Conservation (phyloP, 1,140 invertebrate species). For the Muscidifurax raptorellus region DNA sequence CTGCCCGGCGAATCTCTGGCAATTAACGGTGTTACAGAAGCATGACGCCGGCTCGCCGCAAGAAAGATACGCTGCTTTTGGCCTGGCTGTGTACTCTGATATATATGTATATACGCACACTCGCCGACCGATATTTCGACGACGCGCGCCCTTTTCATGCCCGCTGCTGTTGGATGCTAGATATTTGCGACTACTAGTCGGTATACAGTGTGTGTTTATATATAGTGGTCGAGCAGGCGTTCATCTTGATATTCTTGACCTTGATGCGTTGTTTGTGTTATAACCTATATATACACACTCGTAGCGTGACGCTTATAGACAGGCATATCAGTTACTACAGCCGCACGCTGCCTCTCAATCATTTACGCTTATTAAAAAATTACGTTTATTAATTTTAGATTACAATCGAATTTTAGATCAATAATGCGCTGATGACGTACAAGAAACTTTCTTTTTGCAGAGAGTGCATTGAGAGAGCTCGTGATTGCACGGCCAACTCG, state of each 20-base stretch:
- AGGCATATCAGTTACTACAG: too few relatives aligned
- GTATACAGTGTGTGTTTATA: too few relatives aligned
- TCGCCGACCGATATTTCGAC: background rate
- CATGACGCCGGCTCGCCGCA: background rate
- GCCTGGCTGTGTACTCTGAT: background rate
- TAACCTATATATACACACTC: too few relatives aligned
- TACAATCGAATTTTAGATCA: too few relatives aligned
- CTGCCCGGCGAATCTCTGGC: background rate
- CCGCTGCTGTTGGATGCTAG: background rate
- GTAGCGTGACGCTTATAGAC: too few relatives aligned
- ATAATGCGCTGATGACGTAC: too few relatives aligned
- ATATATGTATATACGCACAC: background rate
- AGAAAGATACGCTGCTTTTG: slow-evolving; percentile 18
- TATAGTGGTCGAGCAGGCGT: too few relatives aligned
- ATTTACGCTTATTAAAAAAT: too few relatives aligned
- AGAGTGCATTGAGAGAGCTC: background rate
- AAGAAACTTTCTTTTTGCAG: too few relatives aligned
- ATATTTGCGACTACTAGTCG: background rate
- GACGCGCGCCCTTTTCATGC: background rate
- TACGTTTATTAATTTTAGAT: too few relatives aligned
- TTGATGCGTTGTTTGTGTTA: background rate
- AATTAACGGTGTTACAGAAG: slow-evolving; percentile 39
- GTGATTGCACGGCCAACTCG: background rate
- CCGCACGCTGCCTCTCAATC: too few relatives aligned
- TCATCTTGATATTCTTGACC: slow-evolving; percentile 13